These are phyloP conservation scores for Pocillopora verrucosa DNA, from an alignment of 64 coral and sea anemone species.

Conservation along the genomic window DNA sequence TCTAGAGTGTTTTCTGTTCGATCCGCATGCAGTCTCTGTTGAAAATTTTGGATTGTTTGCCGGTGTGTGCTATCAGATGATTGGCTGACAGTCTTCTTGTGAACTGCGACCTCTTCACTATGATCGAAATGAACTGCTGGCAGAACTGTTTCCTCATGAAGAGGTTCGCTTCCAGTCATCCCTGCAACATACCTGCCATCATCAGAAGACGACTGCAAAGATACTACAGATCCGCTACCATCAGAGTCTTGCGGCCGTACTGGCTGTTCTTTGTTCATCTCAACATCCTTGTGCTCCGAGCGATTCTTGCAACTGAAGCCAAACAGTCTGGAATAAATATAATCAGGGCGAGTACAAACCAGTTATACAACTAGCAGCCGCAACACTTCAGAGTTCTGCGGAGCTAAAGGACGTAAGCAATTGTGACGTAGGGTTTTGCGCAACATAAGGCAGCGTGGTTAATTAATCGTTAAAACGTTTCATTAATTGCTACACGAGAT, in stretches of 20 bases:
- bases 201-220: conserved; percentile 20
- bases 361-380: too few relatives aligned
- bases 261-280: neutral
- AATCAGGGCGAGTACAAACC: too few relatives aligned
- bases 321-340: neutral
- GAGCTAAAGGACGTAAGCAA: too few relatives aligned
- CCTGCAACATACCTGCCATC: neutral
- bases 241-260: conserved; percentile 7
- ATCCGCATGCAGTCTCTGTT: conserved; percentile 30
- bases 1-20: conserved; percentile 72
- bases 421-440: too few relatives aligned
- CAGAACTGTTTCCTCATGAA: neutral
- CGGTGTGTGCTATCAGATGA: neutral
- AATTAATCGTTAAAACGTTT: too few relatives aligned
- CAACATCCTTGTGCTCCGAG: neutral
- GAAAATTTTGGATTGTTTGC: conserved; percentile 23
- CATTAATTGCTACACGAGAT: too few relatives aligned
- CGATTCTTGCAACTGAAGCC: neutral
- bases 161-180: neutral
- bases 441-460: too few relatives aligned
- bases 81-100: neutral
- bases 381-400: too few relatives aligned
- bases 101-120: neutral
- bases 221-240: conserved; percentile 40
- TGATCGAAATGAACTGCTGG: neutral